Evolutionary conservation across 2,888 invertebrate species (phyloP).

Genomic region (Cosmia pyralina): DNA sequence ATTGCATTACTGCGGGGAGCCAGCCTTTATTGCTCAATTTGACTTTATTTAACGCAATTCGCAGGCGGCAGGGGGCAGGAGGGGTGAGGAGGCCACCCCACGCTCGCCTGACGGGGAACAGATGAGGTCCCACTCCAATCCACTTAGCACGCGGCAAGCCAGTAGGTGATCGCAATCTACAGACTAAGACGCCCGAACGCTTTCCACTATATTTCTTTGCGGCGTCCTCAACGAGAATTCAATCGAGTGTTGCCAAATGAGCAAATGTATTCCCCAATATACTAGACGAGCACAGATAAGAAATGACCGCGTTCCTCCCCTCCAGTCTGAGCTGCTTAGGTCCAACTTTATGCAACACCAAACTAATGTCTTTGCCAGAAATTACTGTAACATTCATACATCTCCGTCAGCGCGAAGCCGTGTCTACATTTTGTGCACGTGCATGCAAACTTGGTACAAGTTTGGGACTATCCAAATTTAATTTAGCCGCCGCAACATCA

Average conservation of each 20-base stretch:
- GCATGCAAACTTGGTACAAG: constrained; percentile 73
- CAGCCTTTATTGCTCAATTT: constrained; percentile 90
- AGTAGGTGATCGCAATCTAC: constrained; percentile 84
- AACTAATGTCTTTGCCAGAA: constrained; percentile 71
- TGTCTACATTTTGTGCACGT: constrained; percentile 72
- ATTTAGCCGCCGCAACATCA: constrained; percentile 74
- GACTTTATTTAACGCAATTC: constrained; percentile 89
- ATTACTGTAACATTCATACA: constrained; percentile 68
- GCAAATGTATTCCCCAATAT: constrained; percentile 55
- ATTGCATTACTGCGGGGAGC: constrained; percentile 87
- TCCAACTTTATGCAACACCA: constrained; percentile 64
- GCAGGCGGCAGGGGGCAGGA: constrained; percentile 69
- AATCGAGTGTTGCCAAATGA: constrained; percentile 64
- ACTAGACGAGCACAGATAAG: constrained; percentile 37
- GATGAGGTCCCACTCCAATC: constrained; percentile 89
- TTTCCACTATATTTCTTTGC: constrained; percentile 73
- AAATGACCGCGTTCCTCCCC: constrained; percentile 40
- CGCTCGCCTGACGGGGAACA: constrained; percentile 85
- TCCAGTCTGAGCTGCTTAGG: constrained; percentile 40
- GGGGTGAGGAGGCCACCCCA: constrained; percentile 68
- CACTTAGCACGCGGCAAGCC: constrained; percentile 86
- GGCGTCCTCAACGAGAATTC: constrained; percentile 67
- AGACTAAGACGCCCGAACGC: constrained; percentile 73
- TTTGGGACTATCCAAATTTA: constrained; percentile 79
- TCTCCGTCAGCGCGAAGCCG: constrained; percentile 56